Evolutionary conservation across 2,888 invertebrate genomes (phyloP), one percentile per base, ranked within the genome.

Genomic region (Brachycybe producta): DNA sequence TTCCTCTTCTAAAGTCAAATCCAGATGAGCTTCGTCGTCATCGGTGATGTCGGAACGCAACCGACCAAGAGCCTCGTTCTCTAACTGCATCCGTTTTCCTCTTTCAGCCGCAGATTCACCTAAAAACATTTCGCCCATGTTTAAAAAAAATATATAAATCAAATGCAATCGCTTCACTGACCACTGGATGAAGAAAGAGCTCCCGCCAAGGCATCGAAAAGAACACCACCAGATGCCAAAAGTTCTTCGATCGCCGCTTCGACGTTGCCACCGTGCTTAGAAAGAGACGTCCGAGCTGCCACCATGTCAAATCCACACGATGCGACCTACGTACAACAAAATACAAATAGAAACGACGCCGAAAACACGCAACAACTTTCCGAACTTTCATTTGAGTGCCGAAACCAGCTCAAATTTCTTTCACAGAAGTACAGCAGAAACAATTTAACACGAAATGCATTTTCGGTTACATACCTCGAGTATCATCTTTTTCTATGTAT

Each of bases 21-120:
- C 82, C 49, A 85, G 70, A 61, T 85, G 79, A 56, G 82, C 84
- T 57, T 82, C 80, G 34, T 82, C 82, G 0, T 70, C 67, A 38
- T 67, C 65, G 3, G 70, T 65, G 35, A 74, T 69, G 55, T 78
- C 78, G 2, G 75, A 71, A 1, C 74, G 67, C 26, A 83, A 70
- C 1, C 82, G 70, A 11, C 72, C 65, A 52, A 75, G 74, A 0
- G 82, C 82, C 55, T 70, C 65, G 13, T 17, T 24, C 19, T 28
- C 42, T 2, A 17, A 24, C 15, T 7, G 23, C 15, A 27, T 27
- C 27, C 3, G 3, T 27, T 23, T 5, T 3, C 5, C 7, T 7
- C 19, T 40, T 5, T 23, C 40, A 40, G 15, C n/a, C 15, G 8
- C 17, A n/a, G n/a, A n/a, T n/a, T n/a, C n/a, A n/a, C n/a, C n/a